Percentiles rank a stretch among this genome's conserved stretches.
Evolutionary conservation across 2,888 invertebrate species (phyloP).

Genomic region (Apodemia mormo): DNA sequence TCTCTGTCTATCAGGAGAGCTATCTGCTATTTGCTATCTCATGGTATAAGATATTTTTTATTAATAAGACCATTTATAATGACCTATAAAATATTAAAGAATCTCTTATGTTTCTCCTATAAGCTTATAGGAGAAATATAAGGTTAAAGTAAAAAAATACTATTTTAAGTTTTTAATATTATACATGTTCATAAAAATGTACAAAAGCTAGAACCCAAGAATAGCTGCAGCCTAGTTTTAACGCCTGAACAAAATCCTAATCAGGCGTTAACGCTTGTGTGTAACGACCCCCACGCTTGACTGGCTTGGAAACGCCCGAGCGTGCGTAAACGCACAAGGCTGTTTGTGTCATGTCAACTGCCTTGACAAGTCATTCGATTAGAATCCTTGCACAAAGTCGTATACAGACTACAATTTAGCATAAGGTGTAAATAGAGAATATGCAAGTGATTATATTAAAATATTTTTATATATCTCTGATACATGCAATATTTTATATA

Average conservation of each 20-base stretch:
- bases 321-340: conserved; percentile 38
- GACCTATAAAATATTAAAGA: too few relatives aligned
- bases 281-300: conserved; percentile 39
- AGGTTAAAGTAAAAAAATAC: too few relatives aligned
- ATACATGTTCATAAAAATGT: not conserved
- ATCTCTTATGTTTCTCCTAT: too few relatives aligned
- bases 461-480: too few relatives aligned
- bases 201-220: conserved; percentile 28
- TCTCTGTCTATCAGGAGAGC: too few relatives aligned
- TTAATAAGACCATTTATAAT: too few relatives aligned
- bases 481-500: too few relatives aligned
- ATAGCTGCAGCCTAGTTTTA: conserved; percentile 37
- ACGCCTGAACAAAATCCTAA: conserved; percentile 35
- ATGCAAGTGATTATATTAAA: too few relatives aligned
- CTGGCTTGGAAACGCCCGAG: conserved; percentile 35
- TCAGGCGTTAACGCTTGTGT: conserved; percentile 40
- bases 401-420: not conserved
- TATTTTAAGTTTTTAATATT: too few relatives aligned
- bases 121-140: too few relatives aligned
- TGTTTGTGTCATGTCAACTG: conserved; percentile 32
- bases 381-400: not conserved
- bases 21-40: too few relatives aligned
- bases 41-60: too few relatives aligned
- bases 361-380: conserved; percentile 31
- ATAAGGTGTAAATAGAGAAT: not conserved